Conservation (phyloP, 1,140 invertebrate species). For the Acromyrmex charruanus region DNA sequence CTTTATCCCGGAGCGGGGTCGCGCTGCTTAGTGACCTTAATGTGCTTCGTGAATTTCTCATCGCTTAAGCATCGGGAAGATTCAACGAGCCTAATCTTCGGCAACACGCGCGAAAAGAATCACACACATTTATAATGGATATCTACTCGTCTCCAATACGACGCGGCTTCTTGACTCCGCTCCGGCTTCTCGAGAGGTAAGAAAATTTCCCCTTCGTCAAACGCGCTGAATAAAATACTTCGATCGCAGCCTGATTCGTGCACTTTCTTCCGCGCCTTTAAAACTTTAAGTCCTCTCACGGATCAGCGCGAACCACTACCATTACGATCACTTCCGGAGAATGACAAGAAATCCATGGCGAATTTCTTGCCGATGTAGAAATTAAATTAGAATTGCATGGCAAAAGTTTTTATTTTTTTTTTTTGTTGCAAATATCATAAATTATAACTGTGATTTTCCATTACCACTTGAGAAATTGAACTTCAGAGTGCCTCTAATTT, state of each 20-base stretch:
- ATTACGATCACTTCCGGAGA: constrained; percentile 30
- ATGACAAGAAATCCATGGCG: background rate
- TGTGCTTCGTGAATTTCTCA: constrained; percentile 72
- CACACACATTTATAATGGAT: constrained; percentile 72
- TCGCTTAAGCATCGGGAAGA: constrained; percentile 16
- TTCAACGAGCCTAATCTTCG: constrained; percentile 34
- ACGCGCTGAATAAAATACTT: constrained; percentile 77
- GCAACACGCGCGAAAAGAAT: constrained; percentile 57
- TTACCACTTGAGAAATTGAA: background rate
- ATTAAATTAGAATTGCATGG: background rate
- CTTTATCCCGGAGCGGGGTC: constrained; percentile 52
- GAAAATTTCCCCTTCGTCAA: constrained; percentile 74
- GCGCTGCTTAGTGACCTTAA: constrained; percentile 33
- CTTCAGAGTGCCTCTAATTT: background rate
- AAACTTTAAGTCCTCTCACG: constrained; percentile 71
- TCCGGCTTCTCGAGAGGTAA: constrained; percentile 47
- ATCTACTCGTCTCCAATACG: constrained; percentile 25
- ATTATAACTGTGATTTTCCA: background rate
- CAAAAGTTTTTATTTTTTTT: background rate
- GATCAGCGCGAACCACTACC: constrained; percentile 44
- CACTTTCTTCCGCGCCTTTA: constrained; percentile 71
- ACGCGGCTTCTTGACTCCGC: constrained; percentile 33
- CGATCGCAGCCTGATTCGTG: constrained; percentile 59
- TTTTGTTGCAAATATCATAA: background rate
- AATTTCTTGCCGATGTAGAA: background rate